A percentile compares a stretch with the other conserved stretches of the same genome.
Evolutionary conservation across 2,888 invertebrate species (phyloP).

Genomic region (Lithosia quadra): DNA sequence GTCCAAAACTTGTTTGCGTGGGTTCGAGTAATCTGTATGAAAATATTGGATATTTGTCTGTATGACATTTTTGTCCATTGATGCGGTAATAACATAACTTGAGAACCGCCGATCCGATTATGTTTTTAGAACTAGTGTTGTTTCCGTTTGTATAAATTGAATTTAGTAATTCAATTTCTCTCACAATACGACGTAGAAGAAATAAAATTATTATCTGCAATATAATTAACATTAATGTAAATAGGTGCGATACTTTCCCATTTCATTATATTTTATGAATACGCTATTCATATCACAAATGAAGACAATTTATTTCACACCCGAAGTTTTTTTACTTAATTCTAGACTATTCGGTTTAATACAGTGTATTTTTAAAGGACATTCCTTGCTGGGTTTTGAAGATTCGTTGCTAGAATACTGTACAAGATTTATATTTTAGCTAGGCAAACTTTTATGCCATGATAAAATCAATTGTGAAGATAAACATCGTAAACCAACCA

Average conservation of each 20-base stretch:
- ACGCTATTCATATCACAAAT: no score
- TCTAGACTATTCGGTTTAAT: not conserved
- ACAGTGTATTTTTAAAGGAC: not conserved
- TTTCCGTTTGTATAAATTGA: no score
- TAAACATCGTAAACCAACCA: not conserved
- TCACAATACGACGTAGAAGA: no score
- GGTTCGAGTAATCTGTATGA: not conserved
- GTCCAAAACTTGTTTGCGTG: not conserved
- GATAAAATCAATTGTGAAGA: not conserved
- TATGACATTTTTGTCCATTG: not conserved
- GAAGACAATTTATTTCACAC: not conserved
- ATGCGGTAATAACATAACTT: no score
- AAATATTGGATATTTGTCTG: not conserved
- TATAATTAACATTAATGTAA: no score
- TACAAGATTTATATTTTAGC: not conserved
- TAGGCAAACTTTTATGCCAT: not conserved
- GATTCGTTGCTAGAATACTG: no score
- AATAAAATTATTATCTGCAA: no score
- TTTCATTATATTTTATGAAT: no score
- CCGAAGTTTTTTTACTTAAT: not conserved
- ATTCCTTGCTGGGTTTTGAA: not conserved
- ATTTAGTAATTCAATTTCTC: no score
- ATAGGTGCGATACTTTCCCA: no score
- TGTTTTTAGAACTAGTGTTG: no score
- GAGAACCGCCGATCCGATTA: no score